Percentiles rank a stretch among this genome's conserved stretches.
Evolutionary conservation across 2,888 invertebrate species (phyloP).

Genomic region (Steinernema hermaphroditum): DNA sequence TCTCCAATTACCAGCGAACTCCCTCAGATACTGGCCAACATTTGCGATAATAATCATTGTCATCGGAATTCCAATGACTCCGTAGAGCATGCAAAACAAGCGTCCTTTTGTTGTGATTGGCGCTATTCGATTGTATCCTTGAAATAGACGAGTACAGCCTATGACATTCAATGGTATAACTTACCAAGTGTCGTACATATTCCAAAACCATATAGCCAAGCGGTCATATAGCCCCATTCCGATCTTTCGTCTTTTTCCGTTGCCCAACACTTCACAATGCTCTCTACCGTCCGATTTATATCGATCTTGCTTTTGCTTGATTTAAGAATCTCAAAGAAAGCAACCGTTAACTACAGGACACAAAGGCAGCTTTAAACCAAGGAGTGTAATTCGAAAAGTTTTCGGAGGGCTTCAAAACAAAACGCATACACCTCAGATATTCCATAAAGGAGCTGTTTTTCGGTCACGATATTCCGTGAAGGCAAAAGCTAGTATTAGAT

Average conservation of each 20-base stretch:
- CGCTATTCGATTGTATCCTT: slow-evolving; percentile 64
- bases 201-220: slow-evolving; percentile 63
- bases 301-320: no score
- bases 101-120: slow-evolving; percentile 62
- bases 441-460: no score
- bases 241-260: slow-evolving; percentile 39
- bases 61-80: slow-evolving; percentile 58
- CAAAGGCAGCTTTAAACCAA: background rate
- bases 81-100: slow-evolving; percentile 63
- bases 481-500: no score
- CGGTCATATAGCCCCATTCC: slow-evolving; percentile 62
- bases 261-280: slow-evolving; percentile 43
- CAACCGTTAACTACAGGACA: no score
- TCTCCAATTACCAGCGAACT: slow-evolving; percentile 60
- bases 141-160: background rate
- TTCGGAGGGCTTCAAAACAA: no score
- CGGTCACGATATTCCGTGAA: no score
- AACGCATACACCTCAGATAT: no score
- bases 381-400: no score
- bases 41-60: slow-evolving; percentile 66
- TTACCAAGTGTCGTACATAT: slow-evolving; percentile 62
- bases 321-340: no score
- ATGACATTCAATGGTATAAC: background rate
- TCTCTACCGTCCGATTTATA: slow-evolving; percentile 35
- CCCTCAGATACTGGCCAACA: slow-evolving; percentile 63